A percentile compares a stretch with the other conserved stretches of the same genome.
Conservation (phyloP, 2,888 invertebrate species). For the Cacoxenus indagator region DNA sequence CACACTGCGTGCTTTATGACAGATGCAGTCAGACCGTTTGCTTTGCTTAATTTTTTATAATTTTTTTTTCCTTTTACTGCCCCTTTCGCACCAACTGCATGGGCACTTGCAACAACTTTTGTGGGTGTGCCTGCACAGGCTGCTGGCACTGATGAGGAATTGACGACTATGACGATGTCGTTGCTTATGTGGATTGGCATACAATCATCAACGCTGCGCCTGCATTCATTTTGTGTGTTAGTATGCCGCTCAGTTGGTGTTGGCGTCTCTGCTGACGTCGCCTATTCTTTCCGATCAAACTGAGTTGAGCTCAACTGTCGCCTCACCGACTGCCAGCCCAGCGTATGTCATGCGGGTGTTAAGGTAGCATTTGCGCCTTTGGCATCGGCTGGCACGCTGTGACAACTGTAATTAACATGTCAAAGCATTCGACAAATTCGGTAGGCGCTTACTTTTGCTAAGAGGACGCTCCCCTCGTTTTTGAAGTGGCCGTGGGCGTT, state of each 20-base stretch:
- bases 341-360: conserved; percentile 13
- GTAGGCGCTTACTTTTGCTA: neutral
- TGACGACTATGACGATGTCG: neutral
- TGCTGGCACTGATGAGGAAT: neutral
- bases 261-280: neutral
- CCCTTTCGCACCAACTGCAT: neutral
- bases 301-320: neutral
- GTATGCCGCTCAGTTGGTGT: too few species aligned
- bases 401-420: conserved; percentile 52
- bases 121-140: conserved; percentile 2
- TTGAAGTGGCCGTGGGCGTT: neutral
- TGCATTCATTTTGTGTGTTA: neutral
- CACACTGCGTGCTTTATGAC: neutral
- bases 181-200: neutral
- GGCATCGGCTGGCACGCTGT: neutral
- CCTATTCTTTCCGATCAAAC: neutral
- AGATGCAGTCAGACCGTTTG: neutral
- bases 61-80: neutral
- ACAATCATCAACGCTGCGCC: neutral
- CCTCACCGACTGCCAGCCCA: neutral
- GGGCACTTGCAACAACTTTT: neutral
- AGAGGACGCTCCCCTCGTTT: too few species aligned
- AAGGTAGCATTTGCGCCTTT: conserved; percentile 6
- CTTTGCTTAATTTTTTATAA: neutral
- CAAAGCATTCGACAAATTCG: conserved; percentile 44